Percentiles rank a stretch among this genome's conserved stretches.
Evolutionary conservation across 1,140 invertebrate genomes (phyloP).

Genomic region (Nymphalis io): DNA sequence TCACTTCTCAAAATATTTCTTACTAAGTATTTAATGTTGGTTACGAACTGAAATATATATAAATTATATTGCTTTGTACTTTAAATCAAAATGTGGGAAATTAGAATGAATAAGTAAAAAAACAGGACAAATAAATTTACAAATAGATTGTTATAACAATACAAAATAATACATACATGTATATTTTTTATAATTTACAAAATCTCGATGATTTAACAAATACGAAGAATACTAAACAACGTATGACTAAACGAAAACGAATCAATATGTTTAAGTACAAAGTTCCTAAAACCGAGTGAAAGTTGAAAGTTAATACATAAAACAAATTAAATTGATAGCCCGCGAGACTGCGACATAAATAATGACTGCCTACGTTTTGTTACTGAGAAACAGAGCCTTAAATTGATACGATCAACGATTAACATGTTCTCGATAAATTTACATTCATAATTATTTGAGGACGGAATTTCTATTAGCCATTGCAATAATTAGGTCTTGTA

Average conservation of each 20-base stretch:
- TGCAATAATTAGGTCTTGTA: too few relatives aligned
- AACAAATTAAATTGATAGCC: conserved; percentile 64
- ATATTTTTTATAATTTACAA: background rate
- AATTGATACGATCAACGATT: conserved; percentile 46
- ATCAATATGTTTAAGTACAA: conserved; percentile 34
- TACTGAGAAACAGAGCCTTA: conserved; percentile 49
- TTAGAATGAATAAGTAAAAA: too few relatives aligned
- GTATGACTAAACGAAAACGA: conserved; percentile 18
- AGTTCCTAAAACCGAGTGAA: conserved; percentile 58
- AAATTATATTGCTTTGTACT: too few relatives aligned
- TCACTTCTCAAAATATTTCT: too few relatives aligned
- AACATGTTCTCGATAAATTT: conserved; percentile 20
- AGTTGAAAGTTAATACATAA: conserved; percentile 58
- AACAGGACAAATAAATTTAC: background rate
- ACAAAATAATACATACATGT: too few relatives aligned
- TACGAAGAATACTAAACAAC: conserved; percentile 1
- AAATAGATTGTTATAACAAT: too few relatives aligned
- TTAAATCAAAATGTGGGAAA: too few relatives aligned
- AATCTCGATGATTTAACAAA: conserved; percentile 1
- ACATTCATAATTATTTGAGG: too few relatives aligned
- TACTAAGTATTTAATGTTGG: too few relatives aligned
- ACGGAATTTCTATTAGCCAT: too few relatives aligned
- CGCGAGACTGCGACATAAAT: conserved; percentile 51
- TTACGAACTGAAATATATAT: too few relatives aligned
- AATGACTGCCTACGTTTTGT: conserved; percentile 54